phyloP scores from a whole-genome alignment of 2,113 vertebrate species.

The Illadopsis cleaveri region DNA sequence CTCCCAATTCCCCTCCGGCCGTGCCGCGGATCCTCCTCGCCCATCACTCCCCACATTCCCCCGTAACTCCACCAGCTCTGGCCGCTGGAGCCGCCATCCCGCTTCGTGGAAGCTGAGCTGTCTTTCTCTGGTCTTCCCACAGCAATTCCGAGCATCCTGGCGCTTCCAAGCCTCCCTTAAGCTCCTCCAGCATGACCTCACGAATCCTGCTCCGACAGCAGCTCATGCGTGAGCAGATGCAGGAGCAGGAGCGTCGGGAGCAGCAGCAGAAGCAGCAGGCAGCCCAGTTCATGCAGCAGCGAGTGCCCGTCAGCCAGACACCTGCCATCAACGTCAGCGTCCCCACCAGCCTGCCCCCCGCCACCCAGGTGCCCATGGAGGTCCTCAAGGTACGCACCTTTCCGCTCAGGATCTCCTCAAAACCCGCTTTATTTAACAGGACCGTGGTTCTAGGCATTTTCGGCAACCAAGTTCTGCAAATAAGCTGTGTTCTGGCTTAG shows the following conservation, averaged over 20 bases:
- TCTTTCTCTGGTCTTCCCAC: slow-evolving; percentile 71
- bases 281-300: slow-evolving; percentile 81
- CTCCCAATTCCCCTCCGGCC: neutral
- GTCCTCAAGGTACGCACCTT: slow-evolving; percentile 85
- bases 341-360: slow-evolving; percentile 76
- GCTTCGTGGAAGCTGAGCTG: slow-evolving; percentile 45
- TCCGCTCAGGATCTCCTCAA: neutral
- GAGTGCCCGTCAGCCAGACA: slow-evolving; percentile 83
- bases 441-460: neutral
- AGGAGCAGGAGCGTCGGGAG: slow-evolving; percentile 89
- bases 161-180: slow-evolving; percentile 82
- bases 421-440: neutral
- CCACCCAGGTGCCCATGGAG: slow-evolving; percentile 92
- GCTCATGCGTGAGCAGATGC: slow-evolving; percentile 84
- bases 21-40: neutral
- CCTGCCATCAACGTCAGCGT: slow-evolving; percentile 85
- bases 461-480: neutral
- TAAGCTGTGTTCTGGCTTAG: accelerated
- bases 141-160: slow-evolving; percentile 86
- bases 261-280: slow-evolving; percentile 84
- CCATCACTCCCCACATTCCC: neutral
- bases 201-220: slow-evolving; percentile 87
- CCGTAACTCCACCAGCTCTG: neutral
- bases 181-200: slow-evolving; percentile 89
- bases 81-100: neutral